phyloP scores from a whole-genome alignment of 2,888 invertebrate species.

The Scaptomyza caliginosa region DNA sequence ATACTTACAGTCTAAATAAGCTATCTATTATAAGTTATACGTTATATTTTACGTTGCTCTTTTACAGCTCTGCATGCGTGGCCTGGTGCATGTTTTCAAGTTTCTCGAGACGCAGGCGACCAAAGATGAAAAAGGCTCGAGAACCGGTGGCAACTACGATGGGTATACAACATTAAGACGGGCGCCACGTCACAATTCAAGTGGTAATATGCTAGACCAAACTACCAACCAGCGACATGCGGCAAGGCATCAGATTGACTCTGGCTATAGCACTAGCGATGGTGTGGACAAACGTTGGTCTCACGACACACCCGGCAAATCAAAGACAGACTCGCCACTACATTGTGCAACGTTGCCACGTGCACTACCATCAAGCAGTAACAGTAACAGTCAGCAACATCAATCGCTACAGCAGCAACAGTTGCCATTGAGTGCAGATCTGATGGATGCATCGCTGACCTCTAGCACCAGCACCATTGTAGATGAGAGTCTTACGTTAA shows the following conservation, averaged over 20 bases:
- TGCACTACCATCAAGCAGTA: slow-evolving; percentile 58
- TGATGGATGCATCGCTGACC: slow-evolving; percentile 81
- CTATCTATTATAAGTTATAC: neutral
- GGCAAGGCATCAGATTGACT: slow-evolving; percentile 90
- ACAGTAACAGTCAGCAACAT: slow-evolving; percentile 16
- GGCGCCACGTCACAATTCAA: slow-evolving; percentile 80
- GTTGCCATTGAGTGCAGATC: slow-evolving; percentile 65
- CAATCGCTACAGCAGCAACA: slow-evolving; percentile 36
- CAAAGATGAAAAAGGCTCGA: slow-evolving; percentile 85
- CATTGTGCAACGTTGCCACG: slow-evolving; percentile 75
- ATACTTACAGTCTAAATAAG: neutral
- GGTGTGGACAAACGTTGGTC: slow-evolving; percentile 93
- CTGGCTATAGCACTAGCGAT: slow-evolving; percentile 95
- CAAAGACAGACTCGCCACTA: slow-evolving; percentile 81
- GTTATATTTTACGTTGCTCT: neutral
- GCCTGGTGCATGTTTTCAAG: slow-evolving; percentile 97
- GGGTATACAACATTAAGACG: slow-evolving; percentile 83
- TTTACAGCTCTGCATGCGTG: slow-evolving; percentile 89
- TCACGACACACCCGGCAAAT: slow-evolving; percentile 86
- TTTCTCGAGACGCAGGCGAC: slow-evolving; percentile 95
- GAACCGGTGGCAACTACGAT: slow-evolving; percentile 83
- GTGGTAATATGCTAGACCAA: slow-evolving; percentile 80
- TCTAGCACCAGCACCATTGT: slow-evolving; percentile 81
- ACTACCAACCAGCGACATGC: slow-evolving; percentile 66
- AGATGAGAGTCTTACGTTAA: slow-evolving; percentile 72